Evolutionary conservation across 2,888 invertebrate genomes (phyloP).

Genomic region (Cryptocheilus praepositus): DNA sequence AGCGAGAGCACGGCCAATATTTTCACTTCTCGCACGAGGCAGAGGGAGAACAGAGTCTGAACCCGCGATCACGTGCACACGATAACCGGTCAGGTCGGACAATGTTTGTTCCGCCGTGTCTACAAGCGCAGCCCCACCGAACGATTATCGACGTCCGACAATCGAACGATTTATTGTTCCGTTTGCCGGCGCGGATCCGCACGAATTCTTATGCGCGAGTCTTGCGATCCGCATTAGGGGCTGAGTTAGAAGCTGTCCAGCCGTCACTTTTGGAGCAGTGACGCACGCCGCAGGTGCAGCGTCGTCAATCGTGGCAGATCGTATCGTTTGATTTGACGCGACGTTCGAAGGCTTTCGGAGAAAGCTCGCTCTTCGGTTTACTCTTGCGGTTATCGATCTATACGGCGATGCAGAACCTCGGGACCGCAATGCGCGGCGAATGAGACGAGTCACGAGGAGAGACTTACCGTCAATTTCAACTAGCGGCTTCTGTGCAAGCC

Average conservation of each 20-base stretch:
- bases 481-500: slow-evolving; percentile 56
- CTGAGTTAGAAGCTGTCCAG: slow-evolving; percentile 11
- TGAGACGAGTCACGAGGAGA: neutral
- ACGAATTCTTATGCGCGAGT: neutral
- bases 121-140: slow-evolving; percentile 40
- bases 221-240: neutral
- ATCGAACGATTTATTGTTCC: slow-evolving; percentile 64
- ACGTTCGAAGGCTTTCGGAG: too few species aligned
- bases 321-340: too few species aligned
- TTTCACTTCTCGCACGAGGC: slow-evolving; percentile 34
- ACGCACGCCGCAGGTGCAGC: too few species aligned
- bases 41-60: slow-evolving; percentile 26
- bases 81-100: slow-evolving; percentile 55
- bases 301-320: too few species aligned
- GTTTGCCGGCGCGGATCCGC: slow-evolving; percentile 31
- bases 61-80: slow-evolving; percentile 52
- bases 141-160: slow-evolving; percentile 64
- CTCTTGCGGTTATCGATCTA: too few species aligned
- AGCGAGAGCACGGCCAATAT: slow-evolving; percentile 27
- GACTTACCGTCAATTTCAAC: slow-evolving; percentile 65
- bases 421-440: too few species aligned
- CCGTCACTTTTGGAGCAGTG: slow-evolving; percentile 12
- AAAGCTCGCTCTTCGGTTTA: too few species aligned
- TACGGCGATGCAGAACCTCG: too few species aligned
- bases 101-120: slow-evolving; percentile 60